These are phyloP conservation scores for Acanthosepion esculentum DNA, from an alignment of 2,888 invertebrate genomes.

Conservation along the genomic window DNA sequence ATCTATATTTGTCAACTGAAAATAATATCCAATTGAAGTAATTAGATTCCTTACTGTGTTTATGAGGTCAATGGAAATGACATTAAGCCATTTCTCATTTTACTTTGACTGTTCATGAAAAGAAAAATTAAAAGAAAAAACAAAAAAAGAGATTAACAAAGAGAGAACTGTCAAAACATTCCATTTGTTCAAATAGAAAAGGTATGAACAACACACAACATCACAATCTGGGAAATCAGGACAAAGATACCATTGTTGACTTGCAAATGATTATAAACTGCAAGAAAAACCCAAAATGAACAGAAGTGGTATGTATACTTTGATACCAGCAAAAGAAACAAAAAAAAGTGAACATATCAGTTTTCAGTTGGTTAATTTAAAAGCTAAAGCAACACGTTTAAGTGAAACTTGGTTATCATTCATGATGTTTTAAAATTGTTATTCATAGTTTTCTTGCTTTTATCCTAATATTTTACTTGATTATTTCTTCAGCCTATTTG, in stretches of 20 bases:
- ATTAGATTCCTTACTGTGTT: background rate
- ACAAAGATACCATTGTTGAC: background rate
- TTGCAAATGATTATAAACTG: background rate
- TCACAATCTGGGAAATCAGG: background rate
- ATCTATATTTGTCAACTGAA: background rate
- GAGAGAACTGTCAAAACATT: background rate
- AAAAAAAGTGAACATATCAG: too few relatives aligned
- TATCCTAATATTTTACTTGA: too few relatives aligned
- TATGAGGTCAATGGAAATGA: background rate
- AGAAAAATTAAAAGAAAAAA: background rate
- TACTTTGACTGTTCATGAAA: background rate
- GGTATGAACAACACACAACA: background rate
- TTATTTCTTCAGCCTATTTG: too few relatives aligned
- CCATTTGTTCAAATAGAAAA: background rate
- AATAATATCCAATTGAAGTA: slow-evolving; percentile 14
- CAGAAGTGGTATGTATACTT: too few relatives aligned
- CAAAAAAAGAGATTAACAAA: background rate
- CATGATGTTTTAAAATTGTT: too few relatives aligned
- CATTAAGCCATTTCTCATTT: background rate
- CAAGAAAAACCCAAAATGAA: background rate
- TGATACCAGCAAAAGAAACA: too few relatives aligned
- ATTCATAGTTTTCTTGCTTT: too few relatives aligned
- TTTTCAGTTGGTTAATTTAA: too few relatives aligned
- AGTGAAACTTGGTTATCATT: too few relatives aligned
- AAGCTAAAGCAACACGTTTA: too few relatives aligned